These are phyloP conservation scores for Heliothis peltigera DNA, from an alignment of 2,888 invertebrate species.

Conservation along the genomic window DNA sequence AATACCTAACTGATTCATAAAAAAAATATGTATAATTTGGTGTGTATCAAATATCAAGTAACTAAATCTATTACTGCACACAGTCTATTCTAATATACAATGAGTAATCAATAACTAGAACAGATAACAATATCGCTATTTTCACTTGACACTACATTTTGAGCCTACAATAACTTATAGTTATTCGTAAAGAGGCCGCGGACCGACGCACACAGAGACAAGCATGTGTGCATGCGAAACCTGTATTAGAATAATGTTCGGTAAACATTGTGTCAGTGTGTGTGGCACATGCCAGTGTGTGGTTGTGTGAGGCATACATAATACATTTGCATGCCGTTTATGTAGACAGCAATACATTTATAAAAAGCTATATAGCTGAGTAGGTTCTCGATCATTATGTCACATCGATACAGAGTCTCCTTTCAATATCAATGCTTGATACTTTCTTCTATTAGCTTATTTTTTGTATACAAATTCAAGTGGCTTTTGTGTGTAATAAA, in stretches of 20 bases:
- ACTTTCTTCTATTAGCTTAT: slow-evolving; percentile 42
- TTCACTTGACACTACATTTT: slow-evolving; percentile 58
- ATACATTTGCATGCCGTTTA: slow-evolving; percentile 78
- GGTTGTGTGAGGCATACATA: slow-evolving; percentile 64
- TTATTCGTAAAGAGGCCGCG: slow-evolving; percentile 73
- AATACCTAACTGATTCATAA: neutral
- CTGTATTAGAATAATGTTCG: slow-evolving; percentile 65
- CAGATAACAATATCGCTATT: slow-evolving; percentile 47
- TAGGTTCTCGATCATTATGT: slow-evolving; percentile 80
- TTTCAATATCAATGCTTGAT: slow-evolving; percentile 44
- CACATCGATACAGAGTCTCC: slow-evolving; percentile 64
- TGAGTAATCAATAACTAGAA: slow-evolving; percentile 41
- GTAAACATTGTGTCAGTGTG: slow-evolving; percentile 51
- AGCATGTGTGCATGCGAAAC: slow-evolving; percentile 63
- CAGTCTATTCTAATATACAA: slow-evolving; percentile 9
- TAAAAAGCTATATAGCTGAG: slow-evolving; percentile 68
- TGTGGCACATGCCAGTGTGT: slow-evolving; percentile 45
- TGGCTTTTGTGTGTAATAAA: neutral
- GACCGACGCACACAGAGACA: slow-evolving; percentile 62
- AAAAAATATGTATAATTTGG: slow-evolving; percentile 2
- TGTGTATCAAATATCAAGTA: slow-evolving; percentile 17
- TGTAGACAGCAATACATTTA: slow-evolving; percentile 70
- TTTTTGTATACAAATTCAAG: slow-evolving; percentile 10
- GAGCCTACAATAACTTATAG: slow-evolving; percentile 56
- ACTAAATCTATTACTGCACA: slow-evolving; percentile 4